phyloP scores from a whole-genome alignment of 2,797 vertebrate species.

The Anas bernieri region DNA sequence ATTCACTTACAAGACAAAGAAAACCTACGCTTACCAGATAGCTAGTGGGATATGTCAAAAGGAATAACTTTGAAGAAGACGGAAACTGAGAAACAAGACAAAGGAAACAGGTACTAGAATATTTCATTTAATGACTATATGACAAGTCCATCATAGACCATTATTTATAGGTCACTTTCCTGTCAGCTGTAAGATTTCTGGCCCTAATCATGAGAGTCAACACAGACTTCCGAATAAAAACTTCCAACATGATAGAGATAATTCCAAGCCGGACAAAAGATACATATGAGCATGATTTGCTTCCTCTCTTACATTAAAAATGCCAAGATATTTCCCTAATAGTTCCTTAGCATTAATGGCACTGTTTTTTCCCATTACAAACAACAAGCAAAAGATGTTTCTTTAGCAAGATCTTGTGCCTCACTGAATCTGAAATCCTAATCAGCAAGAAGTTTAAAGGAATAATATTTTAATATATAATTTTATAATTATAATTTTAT shows the following conservation, averaged over 20 bases:
- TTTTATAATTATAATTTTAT: not conserved
- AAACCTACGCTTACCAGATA: constrained; percentile 46
- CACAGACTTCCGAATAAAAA: constrained; percentile 82
- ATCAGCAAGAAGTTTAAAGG: not conserved
- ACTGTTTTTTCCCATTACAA: constrained; percentile 1
- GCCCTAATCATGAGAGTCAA: constrained; percentile 81
- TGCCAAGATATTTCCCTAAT: constrained; percentile 71
- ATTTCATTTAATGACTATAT: constrained; percentile 76
- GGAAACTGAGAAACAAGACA: constrained; percentile 73
- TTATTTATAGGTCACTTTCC: constrained; percentile 83
- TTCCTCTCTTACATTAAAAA: constrained; percentile 74
- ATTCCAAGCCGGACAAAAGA: constrained; percentile 71
- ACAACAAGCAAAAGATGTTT: not conserved
- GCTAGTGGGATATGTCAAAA: constrained; percentile 42
- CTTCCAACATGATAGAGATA: constrained; percentile 76
- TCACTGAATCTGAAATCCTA: not conserved
- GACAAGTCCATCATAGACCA: constrained; percentile 76
- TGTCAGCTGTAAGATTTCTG: constrained; percentile 79
- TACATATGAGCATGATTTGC: constrained; percentile 55
- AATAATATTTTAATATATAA: not conserved
- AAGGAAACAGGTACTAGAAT: constrained; percentile 76
- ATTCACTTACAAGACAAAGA: constrained; percentile 23
- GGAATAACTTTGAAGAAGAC: constrained; percentile 72
- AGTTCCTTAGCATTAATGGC: constrained; percentile 55
- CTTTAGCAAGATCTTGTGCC: not conserved